Conservation (phyloP, 2,797 vertebrate species). For the Coendou prehensilis region DNA sequence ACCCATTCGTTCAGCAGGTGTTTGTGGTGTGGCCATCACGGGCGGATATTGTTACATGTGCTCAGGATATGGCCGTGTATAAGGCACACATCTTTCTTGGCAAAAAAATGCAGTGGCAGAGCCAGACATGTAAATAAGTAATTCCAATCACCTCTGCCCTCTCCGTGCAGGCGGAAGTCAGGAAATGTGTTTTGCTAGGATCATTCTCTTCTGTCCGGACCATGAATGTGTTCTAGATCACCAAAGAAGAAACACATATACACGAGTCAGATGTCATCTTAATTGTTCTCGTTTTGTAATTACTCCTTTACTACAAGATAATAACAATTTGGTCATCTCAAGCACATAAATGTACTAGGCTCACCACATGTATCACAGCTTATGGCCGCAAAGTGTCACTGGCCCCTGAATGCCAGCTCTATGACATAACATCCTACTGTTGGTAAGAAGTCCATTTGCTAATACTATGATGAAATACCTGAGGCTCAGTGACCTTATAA, state of each 20-base stretch:
- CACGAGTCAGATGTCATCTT: background rate
- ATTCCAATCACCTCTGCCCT: background rate
- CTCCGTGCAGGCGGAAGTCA: background rate
- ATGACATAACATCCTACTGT: too few species aligned
- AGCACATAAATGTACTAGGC: fast-evolving
- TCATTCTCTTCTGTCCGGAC: background rate
- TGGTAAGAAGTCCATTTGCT: background rate
- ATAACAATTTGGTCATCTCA: background rate
- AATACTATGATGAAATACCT: background rate
- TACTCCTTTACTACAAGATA: background rate
- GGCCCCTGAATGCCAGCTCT: background rate
- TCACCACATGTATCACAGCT: background rate
- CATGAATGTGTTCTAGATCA: fast-evolving
- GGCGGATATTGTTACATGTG: background rate
- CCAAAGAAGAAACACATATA: background rate
- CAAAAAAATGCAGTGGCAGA: background rate
- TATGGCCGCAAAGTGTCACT: background rate
- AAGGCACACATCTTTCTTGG: background rate
- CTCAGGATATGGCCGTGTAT: background rate
- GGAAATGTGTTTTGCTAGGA: background rate
- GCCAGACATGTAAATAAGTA: background rate
- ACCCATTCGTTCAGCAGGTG: background rate
- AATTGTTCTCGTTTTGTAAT: background rate
- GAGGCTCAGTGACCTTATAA: background rate
- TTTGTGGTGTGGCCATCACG: fast-evolving